Evolutionary conservation across 1,140 invertebrate species (phyloP).

Genomic region (Pseudomyrmex flavicornis): DNA sequence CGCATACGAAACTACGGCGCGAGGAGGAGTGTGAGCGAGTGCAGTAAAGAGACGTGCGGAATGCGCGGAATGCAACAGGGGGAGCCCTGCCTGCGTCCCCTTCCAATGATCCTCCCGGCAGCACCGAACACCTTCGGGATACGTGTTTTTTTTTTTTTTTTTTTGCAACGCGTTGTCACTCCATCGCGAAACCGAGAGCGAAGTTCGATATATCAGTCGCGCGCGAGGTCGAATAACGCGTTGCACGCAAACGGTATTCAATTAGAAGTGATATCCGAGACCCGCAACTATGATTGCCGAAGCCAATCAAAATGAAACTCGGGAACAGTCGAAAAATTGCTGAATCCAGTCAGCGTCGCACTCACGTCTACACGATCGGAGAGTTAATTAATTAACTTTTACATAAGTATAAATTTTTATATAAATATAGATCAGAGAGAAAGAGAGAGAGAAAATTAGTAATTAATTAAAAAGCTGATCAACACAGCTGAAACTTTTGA

Average conservation of each 20-base stretch:
- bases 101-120: constrained; percentile 27
- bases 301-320: no score
- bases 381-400: no score
- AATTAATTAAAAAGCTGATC: no score
- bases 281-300: no score
- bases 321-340: no score
- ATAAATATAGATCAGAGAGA: no score
- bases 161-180: constrained; percentile 24
- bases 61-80: constrained; percentile 77
- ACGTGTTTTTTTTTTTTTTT: constrained; percentile 48
- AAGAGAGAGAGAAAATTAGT: no score
- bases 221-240: not conserved
- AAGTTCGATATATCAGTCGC: constrained; percentile 34
- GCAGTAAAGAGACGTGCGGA: constrained; percentile 74
- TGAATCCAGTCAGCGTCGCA: no score
- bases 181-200: not conserved
- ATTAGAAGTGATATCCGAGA: not conserved
- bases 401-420: no score
- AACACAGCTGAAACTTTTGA: no score
- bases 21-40: constrained; percentile 28
- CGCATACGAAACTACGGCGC: constrained; percentile 27
- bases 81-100: constrained; percentile 50
- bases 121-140: constrained; percentile 70
- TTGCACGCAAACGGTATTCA: constrained; percentile 11
- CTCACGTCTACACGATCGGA: no score